A percentile compares a stretch with the other conserved stretches of the same genome.
These are phyloP conservation scores for Chaetorhynchus papuensis DNA, from an alignment of 2,113 vertebrate genomes.

Conservation along the genomic window DNA sequence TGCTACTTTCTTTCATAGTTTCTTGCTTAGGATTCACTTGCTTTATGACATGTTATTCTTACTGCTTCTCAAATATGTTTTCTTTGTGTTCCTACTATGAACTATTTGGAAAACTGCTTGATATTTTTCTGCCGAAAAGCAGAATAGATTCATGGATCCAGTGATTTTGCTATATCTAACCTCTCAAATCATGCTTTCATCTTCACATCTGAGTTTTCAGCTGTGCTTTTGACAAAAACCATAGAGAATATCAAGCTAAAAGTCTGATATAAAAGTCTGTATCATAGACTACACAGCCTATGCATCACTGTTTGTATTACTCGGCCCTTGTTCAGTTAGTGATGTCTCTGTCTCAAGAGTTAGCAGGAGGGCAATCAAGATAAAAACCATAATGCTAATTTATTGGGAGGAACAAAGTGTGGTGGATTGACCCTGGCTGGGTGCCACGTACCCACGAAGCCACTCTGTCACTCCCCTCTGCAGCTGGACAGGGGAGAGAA, in stretches of 20 bases:
- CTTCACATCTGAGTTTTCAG: neutral
- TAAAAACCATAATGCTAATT: neutral
- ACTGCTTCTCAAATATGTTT: neutral
- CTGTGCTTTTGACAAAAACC: neutral
- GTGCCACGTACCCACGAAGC: neutral
- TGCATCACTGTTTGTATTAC: neutral
- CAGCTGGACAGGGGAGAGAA: neutral
- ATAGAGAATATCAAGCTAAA: neutral
- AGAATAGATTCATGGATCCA: neutral
- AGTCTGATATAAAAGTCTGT: neutral
- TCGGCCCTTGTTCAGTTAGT: accelerated
- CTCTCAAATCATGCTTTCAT: neutral
- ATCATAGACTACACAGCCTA: neutral
- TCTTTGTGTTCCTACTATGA: neutral
- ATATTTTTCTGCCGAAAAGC: neutral
- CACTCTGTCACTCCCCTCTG: neutral
- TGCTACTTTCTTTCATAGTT: neutral
- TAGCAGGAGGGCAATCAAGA: neutral
- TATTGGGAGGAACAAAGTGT: neutral
- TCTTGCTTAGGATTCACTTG: neutral
- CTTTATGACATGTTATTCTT: neutral
- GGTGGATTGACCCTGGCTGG: neutral
- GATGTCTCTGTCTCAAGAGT: neutral
- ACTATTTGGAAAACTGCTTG: neutral
- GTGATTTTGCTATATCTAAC: neutral